phyloP scores from a whole-genome alignment of 2,888 invertebrate species.

The Griposia aprilina region DNA sequence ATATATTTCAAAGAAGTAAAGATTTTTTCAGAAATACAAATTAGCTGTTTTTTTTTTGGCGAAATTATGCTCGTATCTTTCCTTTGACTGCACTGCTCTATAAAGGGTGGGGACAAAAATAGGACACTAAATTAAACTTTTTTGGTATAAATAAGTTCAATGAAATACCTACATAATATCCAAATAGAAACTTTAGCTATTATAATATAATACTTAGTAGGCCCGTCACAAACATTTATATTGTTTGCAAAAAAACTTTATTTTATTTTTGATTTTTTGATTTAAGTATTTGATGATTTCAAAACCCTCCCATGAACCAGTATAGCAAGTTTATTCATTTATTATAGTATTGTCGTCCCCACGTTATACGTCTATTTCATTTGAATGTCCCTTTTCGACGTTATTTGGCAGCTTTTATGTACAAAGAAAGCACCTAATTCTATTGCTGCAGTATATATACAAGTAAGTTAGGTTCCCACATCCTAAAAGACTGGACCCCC shows the following conservation, averaged over 20 bases:
- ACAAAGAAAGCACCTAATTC: neutral
- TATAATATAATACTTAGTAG: no score
- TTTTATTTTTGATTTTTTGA: no score
- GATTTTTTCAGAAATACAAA: neutral
- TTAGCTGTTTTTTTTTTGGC: neutral
- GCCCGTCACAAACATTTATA: neutral
- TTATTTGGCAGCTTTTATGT: neutral
- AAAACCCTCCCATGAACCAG: neutral
- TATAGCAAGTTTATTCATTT: neutral
- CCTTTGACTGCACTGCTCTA: neutral
- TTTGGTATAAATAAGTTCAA: no score
- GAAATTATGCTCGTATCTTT: neutral
- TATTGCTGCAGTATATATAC: neutral
- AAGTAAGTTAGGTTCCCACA: neutral
- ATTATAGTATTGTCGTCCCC: neutral
- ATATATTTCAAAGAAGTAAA: neutral
- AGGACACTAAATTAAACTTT: no score
- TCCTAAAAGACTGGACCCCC: slow-evolving; percentile 1
- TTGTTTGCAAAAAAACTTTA: neutral
- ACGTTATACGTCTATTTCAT: neutral
- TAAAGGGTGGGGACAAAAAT: no score
- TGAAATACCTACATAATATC: neutral
- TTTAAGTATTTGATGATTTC: neutral
- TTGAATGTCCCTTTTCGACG: neutral
- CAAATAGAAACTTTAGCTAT: neutral